Percentiles rank a stretch among this genome's conserved stretches.
Evolutionary conservation across 64 coral and sea anemone species (phyloP).

Genomic region (Stichodactyla helianthus): DNA sequence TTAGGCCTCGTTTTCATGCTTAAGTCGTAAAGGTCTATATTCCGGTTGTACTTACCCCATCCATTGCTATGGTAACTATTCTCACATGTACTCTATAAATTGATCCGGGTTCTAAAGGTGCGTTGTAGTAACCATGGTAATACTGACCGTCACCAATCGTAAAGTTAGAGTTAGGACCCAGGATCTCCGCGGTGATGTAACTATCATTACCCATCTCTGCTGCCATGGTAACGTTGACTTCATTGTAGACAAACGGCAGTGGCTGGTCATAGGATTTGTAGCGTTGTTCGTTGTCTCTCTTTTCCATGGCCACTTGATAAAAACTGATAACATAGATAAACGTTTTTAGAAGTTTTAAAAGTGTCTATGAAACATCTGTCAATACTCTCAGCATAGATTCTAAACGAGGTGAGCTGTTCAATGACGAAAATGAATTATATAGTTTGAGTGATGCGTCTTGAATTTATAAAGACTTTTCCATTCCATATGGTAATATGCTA

Average conservation of each 20-base stretch:
- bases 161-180: neutral
- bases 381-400: neutral
- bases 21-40: too few relatives aligned
- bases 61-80: slow-evolving; percentile 13
- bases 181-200: slow-evolving; percentile 11
- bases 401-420: too few relatives aligned
- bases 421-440: neutral
- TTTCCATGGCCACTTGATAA: slow-evolving; percentile 7
- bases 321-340: neutral
- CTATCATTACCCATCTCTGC: neutral
- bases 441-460: too few relatives aligned
- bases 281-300: neutral
- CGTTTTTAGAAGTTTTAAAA: neutral
- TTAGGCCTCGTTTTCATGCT: too few relatives aligned
- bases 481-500: too few relatives aligned
- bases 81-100: slow-evolving; percentile 5
- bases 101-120: slow-evolving; percentile 15
- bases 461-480: too few relatives aligned
- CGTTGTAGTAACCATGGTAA: slow-evolving; percentile 24
- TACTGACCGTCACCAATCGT: slow-evolving; percentile 12
- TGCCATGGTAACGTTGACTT: neutral
- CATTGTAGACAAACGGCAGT: neutral
- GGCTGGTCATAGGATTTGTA: neutral
- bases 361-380: neutral
- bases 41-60: neutral